Evolutionary conservation across 2,888 invertebrate species (phyloP).

Genomic region (Rhamnusium bicolor): DNA sequence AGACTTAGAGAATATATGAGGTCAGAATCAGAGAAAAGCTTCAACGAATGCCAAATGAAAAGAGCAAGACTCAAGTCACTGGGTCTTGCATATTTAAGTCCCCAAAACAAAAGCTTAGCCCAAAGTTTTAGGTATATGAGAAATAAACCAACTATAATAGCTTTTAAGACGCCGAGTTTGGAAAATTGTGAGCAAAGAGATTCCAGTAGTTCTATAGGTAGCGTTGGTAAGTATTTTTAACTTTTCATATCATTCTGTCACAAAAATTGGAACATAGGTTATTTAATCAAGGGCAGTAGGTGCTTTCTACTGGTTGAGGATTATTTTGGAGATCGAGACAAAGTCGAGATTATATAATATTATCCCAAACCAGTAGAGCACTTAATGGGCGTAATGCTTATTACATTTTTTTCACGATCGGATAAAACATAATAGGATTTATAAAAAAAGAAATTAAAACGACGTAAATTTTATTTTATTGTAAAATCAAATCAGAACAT

Average conservation of each 20-base stretch:
- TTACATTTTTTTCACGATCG: too few species aligned
- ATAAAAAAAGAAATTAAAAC: too few species aligned
- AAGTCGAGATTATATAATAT: too few species aligned
- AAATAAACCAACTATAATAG: constrained; percentile 90
- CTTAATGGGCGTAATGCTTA: too few species aligned
- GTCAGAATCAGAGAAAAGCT: constrained; percentile 86
- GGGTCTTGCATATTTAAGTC: constrained; percentile 81
- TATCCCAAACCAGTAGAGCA: too few species aligned
- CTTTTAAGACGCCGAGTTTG: constrained; percentile 87
- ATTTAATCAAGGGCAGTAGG: too few species aligned
- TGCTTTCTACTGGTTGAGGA: too few species aligned
- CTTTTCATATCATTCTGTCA: constrained; percentile 44
- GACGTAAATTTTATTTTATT: too few species aligned
- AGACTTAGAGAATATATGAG: constrained; percentile 82
- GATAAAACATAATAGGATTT: too few species aligned
- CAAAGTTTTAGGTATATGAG: constrained; percentile 94
- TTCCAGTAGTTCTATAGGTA: constrained; percentile 75
- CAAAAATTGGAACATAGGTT: too few species aligned
- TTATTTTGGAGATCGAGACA: too few species aligned
- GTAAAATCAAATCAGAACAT: too few species aligned
- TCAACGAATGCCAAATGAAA: constrained; percentile 79
- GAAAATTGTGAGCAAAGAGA: constrained; percentile 79
- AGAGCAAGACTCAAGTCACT: constrained; percentile 77
- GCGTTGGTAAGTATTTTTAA: constrained; percentile 71
- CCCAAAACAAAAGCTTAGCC: constrained; percentile 85